Evolutionary conservation across 92 coral and sea anemone species (phyloP).

Genomic region (Zoanthus sociatus): DNA sequence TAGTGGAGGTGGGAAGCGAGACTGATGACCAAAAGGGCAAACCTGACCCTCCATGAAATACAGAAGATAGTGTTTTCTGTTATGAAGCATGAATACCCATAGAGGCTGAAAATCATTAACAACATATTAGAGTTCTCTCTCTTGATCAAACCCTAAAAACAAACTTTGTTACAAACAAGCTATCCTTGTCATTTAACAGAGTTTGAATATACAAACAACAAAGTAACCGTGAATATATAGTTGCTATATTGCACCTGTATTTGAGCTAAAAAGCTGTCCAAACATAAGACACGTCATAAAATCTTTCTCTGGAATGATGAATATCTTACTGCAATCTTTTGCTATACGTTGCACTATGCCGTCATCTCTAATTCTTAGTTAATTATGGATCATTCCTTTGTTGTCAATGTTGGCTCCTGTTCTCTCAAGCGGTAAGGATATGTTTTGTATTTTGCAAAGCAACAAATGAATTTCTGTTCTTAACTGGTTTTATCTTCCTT

Average conservation of each 20-base stretch:
- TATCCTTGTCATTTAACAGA: neutral
- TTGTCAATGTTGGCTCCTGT: neutral
- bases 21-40: too few relatives aligned
- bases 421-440: conserved; percentile 18
- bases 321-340: neutral
- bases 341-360: conserved; percentile 4
- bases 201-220: neutral
- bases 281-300: conserved; percentile 6
- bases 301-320: neutral
- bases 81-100: too few relatives aligned
- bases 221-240: neutral
- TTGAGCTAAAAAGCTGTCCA: conserved; percentile 6
- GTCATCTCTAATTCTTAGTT: neutral
- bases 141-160: too few relatives aligned
- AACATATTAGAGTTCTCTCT: too few relatives aligned
- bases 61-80: too few relatives aligned
- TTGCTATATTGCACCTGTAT: neutral
- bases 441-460: neutral
- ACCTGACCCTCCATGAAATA: too few relatives aligned
- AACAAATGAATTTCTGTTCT: neutral
- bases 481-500: neutral
- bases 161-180: too few relatives aligned
- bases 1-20: too few relatives aligned
- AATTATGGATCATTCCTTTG: neutral
- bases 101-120: too few relatives aligned